These are phyloP conservation scores for Tragelaphus strepsiceros DNA, from an alignment of 2,113 vertebrate genomes.

Conservation along the genomic window DNA sequence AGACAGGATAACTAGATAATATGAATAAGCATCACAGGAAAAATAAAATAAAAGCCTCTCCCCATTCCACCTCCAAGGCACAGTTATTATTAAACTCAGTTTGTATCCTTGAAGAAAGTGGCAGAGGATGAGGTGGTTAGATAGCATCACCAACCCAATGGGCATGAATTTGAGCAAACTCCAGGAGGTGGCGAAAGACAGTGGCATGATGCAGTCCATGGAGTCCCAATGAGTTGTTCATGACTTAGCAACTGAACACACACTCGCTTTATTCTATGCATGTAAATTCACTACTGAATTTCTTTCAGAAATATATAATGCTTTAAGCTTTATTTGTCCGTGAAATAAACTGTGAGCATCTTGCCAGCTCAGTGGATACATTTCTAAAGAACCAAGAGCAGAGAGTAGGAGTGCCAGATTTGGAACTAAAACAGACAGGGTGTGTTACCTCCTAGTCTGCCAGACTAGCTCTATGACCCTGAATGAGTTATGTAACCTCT, in stretches of 20 bases:
- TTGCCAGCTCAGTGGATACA: background rate
- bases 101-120: background rate
- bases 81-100: background rate
- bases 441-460: background rate
- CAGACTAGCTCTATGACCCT: background rate
- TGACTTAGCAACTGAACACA: background rate
- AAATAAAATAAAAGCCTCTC: background rate
- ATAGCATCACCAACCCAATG: background rate
- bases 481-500: background rate
- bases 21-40: background rate
- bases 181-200: background rate
- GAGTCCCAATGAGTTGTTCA: background rate
- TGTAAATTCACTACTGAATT: background rate
- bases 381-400: background rate
- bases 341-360: background rate
- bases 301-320: background rate
- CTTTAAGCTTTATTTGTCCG: background rate
- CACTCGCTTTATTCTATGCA: background rate
- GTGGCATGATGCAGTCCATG: background rate
- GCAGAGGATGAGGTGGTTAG: background rate
- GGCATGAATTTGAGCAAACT: background rate
- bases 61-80: background rate
- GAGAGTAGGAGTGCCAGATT: too few relatives aligned
- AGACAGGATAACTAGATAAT: background rate
- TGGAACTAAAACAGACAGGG: background rate